Evolutionary conservation across 2,797 vertebrate species (phyloP), one percentile per base, ranked within the genome.

Genomic region (Enteromius fasciolatus): DNA sequence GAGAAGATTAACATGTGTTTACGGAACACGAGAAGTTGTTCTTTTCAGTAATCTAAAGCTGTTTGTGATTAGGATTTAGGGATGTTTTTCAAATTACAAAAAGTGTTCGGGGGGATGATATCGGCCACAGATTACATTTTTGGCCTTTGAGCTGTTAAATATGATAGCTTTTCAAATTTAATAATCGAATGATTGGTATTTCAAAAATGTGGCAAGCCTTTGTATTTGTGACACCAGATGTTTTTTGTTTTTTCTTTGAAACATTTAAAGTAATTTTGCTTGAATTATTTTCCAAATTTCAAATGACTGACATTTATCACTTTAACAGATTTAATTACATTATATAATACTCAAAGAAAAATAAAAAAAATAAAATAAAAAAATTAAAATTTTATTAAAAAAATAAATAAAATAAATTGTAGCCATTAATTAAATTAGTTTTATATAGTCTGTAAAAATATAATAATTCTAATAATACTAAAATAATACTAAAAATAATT

Each of bases 1-100:
- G 78, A 87, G 59, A 59, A 86, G 81, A 89, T 88, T 86, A 85
- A 33, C 70, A 78, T 68, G 52, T 86, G 78, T 84, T 84, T 75
- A 83, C 74, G 46, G 75, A 87, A 74, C 79, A 80, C 46, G 67
- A 81, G 39, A 78, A 31, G 72, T 78, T 69, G 83, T 86, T 73
- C 64, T 81, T 72, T 78, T 73, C 31, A 70, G 79, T 82, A 81
- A 85, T 85, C 72, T 77, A 78, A 72, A 86, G 23, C 83, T 39
- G 66, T 1, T 74, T 84, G 63, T 54, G 69, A 61, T 81, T 46
- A 61, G 63, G 61, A 83, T 4, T 70, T 64, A 61, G 67, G 67
- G 41, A 75, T 70, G 39, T 33, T 85, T 77, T 85, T 81, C 33
- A 85, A 72, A 77, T 80, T 73, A 78, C 74, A 70, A 50, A 72